A percentile compares a stretch with the other conserved stretches of the same genome.
phyloP scores from a whole-genome alignment of 2,797 vertebrate genomes.

The Gymnothorax reevesii region DNA sequence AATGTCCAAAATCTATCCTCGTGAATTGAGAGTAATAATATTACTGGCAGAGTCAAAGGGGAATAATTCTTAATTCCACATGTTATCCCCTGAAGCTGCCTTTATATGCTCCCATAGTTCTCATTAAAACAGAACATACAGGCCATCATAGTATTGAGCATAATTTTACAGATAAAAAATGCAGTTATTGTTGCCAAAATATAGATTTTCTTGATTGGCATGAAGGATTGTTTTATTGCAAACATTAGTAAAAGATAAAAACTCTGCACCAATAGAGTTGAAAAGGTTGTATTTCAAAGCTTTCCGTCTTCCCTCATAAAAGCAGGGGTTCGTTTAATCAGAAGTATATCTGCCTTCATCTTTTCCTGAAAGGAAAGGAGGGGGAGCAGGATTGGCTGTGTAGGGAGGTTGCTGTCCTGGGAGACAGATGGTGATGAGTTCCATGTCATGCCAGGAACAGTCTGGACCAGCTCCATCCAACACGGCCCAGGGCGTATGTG shows the following conservation, averaged over 20 bases:
- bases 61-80: background rate
- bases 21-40: background rate
- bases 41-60: background rate
- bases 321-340: conserved; percentile 32
- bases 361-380: conserved; percentile 35
- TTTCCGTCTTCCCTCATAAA: conserved; percentile 33
- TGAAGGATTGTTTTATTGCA: background rate
- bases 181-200: conserved; percentile 11
- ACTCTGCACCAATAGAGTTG: background rate
- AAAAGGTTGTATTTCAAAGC: conserved; percentile 13
- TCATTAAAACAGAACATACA: conserved; percentile 6
- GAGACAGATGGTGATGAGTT: conserved; percentile 74
- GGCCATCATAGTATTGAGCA: background rate
- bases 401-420: conserved; percentile 61
- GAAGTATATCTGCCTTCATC: conserved; percentile 5
- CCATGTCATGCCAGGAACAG: conserved; percentile 67
- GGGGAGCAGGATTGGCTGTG: conserved; percentile 34
- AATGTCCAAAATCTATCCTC: background rate
- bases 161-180: background rate
- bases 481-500: conserved; percentile 72
- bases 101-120: background rate
- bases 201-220: background rate
- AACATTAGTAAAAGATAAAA: background rate
- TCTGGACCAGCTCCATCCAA: conserved; percentile 73
- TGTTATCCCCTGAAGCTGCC: background rate